Evolutionary conservation across 2,888 invertebrate genomes (phyloP), one percentile per base, ranked within the genome.

Genomic region (Oscheius myriophilus): DNA sequence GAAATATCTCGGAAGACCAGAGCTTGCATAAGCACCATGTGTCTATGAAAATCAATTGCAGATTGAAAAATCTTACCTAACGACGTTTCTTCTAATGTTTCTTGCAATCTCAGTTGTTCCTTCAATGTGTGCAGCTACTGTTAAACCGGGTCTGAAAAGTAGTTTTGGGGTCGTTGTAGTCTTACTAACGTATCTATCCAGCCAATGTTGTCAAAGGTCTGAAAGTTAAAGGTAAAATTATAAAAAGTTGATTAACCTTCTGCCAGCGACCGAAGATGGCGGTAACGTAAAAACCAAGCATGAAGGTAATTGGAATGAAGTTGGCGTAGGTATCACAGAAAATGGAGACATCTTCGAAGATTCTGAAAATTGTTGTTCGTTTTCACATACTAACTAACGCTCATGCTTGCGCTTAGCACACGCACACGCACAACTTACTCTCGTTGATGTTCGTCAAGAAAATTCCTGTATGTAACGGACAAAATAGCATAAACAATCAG

Each of bases 251-350:
- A n/a, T n/a, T n/a, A n/a, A 33, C 33, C 16, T 76, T 76, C 73
- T 76, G 73, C 80, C 80, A 80, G 0, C 80, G 67, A 3, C 67
- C 72, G 67, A 82, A 84, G 2, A 84, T 84, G 2, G 82, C 79
- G 12, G 82, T 79, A 1, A 84, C 84, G 66, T 83, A 85, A 67
- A 84, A 84, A 14, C 84, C 84, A 21, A 84, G 79, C 81, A 84
- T 82, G 62, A 84, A 84, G 7, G 82, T 82, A 23, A 82, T 76
- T 0, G 83, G 81, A 67, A 84, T 84, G 61, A 80, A 84, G 43
- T 81, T 82, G 26, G 80, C 78, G 57, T 83, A 84, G 2, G 80
- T 79, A 62, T 85, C 75, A 71, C 83, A 83, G 53, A 84, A 84
- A 9, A 79, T 70, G 33, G 79, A 80, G n/a, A 84, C 49, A 49